Evolutionary conservation across 2,113 vertebrate species (phyloP).

Genomic region (Passer montanus): DNA sequence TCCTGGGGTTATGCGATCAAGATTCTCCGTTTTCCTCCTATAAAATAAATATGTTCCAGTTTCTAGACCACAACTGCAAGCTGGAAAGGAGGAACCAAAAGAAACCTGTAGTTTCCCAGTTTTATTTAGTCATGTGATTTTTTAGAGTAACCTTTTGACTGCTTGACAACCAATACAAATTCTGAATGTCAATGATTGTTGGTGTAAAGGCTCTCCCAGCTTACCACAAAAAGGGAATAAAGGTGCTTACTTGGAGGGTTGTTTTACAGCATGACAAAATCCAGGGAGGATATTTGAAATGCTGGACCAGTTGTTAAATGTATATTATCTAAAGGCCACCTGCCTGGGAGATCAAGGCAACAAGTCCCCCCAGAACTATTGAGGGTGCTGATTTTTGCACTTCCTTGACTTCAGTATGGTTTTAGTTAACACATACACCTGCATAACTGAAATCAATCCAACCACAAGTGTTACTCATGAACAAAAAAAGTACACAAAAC

Average conservation of each 20-base stretch:
- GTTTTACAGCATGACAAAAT: slow-evolving; percentile 10
- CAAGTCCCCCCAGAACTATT: not conserved
- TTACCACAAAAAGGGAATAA: not conserved
- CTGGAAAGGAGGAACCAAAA: not conserved
- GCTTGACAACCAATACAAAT: not conserved
- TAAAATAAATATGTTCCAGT: slow-evolving; percentile 36
- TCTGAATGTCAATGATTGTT: not conserved
- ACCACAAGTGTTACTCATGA: slow-evolving; percentile 15
- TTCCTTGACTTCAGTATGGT: slow-evolving; percentile 51
- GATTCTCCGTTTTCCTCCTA: not conserved
- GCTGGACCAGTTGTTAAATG: slow-evolving; percentile 26
- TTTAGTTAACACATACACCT: slow-evolving; percentile 61
- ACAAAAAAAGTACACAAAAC: not conserved
- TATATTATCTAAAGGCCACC: slow-evolving; percentile 35
- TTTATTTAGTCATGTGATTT: not conserved
- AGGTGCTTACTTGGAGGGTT: not conserved
- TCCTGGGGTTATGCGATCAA: slow-evolving; percentile 1
- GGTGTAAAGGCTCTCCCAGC: not conserved
- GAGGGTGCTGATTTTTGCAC: slow-evolving; percentile 52
- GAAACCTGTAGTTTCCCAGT: not conserved
- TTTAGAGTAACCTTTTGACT: not conserved
- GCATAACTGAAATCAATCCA: slow-evolving; percentile 53
- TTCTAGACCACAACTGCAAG: not conserved
- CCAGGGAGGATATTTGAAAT: not conserved
- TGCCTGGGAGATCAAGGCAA: slow-evolving; percentile 50